Base-by-base conservation (phyloP, 2,888 invertebrate genomes). In the Patella caerulea region DNA sequence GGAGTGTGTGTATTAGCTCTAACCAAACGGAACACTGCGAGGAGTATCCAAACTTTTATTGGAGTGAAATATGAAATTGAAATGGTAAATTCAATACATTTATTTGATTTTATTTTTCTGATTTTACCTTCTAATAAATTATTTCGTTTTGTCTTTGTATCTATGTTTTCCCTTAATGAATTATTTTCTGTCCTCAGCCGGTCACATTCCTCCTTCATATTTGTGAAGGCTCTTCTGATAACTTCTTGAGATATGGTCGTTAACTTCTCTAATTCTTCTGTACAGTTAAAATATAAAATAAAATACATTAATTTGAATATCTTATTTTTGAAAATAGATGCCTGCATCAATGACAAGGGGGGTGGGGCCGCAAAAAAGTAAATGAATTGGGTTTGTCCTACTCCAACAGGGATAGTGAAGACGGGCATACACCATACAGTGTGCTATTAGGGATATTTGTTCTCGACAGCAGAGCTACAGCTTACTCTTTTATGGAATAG, bases 181-280 rank as follows among this genome's bases (percentile, higher is more conserved):
- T 12, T n/a, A 12, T 65, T 65, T 19, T 65, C 5, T n/a, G n/a
- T 19, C 19, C 24, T n/a, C 15, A 65, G 19, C n/a, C 19, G n/a
- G n/a, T 24, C 24, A 65, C 65, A 65, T 12, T 65, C 65, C 24
- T 65, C 19, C 24, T 19, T 19, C 12, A 65, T 12, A 11, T n/a
- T 19, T 9, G 65, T 11, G 24, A 65, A 65, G 11, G 65, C 65
- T 19, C 65, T 19, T 19, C 24, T n/a, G 19, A 65, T 65, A 65
- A 65, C 19, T 0, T 65, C 65, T 65, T 65, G 65, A 65, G 65
- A n/a, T 24, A 65, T 65, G 12, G 19, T 19, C 3, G 65, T 14
- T 65, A 65, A 65, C 12, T 65, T 65, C n/a, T 65, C 65, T 19
- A 65, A 19, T 65, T 65, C 65, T 19, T 65, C 65, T 65, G 12